Percentiles rank a stretch among this genome's conserved stretches.
phyloP scores from a whole-genome alignment of 37 sponge, comb jelly and placozoan species.

The Haliclona indistincta region DNA sequence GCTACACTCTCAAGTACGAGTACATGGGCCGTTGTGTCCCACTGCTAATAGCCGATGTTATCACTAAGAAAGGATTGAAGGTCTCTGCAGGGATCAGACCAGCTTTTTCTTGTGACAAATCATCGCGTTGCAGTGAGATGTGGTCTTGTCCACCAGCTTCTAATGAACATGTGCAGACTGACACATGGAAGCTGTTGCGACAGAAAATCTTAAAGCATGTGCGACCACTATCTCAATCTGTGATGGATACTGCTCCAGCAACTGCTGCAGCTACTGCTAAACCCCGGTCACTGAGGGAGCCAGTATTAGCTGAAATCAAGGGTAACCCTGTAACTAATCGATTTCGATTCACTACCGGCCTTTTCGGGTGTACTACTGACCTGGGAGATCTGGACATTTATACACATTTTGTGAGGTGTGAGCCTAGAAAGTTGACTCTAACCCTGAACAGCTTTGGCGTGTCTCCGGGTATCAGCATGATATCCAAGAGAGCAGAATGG shows the following conservation, averaged over 20 bases:
- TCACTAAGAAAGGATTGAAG: background rate
- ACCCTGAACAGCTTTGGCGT: background rate
- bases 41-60: constrained; percentile 14
- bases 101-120: background rate
- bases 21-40: constrained; percentile 32
- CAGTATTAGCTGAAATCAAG: constrained; percentile 21
- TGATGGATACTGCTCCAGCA: background rate
- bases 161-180: background rate
- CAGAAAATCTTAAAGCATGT: background rate
- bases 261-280: background rate
- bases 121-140: no score
- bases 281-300: background rate
- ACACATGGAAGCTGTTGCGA: background rate
- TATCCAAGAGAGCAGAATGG: constrained; percentile 52
- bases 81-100: constrained; percentile 4
- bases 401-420: constrained; percentile 38
- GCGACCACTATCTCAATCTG: background rate
- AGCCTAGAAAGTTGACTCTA: constrained; percentile 17
- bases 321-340: background rate
- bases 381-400: constrained; percentile 23
- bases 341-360: background rate
- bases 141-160: no score
- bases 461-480: background rate
- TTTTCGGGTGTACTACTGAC: background rate
- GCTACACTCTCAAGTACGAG: constrained; percentile 40